Base-by-base conservation (phyloP, 2,797 vertebrate species). In the Pyrocephalus nanus region DNA sequence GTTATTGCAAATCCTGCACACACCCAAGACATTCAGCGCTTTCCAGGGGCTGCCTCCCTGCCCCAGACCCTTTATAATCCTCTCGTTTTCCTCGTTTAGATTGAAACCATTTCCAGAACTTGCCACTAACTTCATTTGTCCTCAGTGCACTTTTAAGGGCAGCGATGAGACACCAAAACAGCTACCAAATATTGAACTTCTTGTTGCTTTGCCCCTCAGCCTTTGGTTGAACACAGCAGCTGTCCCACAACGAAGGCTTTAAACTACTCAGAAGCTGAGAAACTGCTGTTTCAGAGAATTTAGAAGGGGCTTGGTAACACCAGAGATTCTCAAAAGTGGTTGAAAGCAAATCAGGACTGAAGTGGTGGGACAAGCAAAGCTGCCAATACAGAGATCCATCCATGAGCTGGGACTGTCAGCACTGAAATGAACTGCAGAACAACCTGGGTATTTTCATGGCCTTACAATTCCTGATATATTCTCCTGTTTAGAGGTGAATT, bases 1-100 rank as follows among this genome's bases (percentile, higher is more conserved):
- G 3, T 26, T 6, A 2, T 2, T 6, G 22, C 1, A 1, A 0
- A 12, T 3, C 30, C 75, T 1, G 0, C 69, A 38, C 15, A 32
- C 36, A 74, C n/a, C 0, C 0, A 6, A 54, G 21, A 9, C 32
- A 15, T 4, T 23, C 14, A 0, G 1, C 1, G 4, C 9, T 19
- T 4, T 18, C 13, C 45, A 22, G 2, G 0, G 14, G 25, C 69
- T 48, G 27, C 54, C 38, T 14, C 69, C 54, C 84, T 30, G 29
- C 40, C 23, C 54, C 66, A 47, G 51, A n/a, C 10, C 13, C 62
- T 45, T 6, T 2, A 5, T 1, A 30, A 48, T 11, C 15, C 51
- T 34, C 48, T 69, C 3, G 9, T 58, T n/a, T 36, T 50, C 74
- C 36, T 25, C 55, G 51, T 5, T 47, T 22, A 34, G 17, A 40